phyloP scores from a whole-genome alignment of 1,140 invertebrate genomes.

The Papilio polyxenes region DNA sequence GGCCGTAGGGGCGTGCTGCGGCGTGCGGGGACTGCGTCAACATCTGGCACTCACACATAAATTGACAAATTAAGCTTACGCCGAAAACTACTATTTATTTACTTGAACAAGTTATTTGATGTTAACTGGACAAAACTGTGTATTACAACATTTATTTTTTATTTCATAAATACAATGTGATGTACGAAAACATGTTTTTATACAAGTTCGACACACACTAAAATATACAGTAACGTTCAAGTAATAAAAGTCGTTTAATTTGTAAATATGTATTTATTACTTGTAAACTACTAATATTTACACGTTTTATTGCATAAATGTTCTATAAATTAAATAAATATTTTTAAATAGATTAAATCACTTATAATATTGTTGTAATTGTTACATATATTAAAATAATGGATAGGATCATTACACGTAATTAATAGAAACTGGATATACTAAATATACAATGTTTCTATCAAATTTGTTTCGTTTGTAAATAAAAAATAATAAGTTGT shows the following conservation, averaged over 20 bases:
- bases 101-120: neutral
- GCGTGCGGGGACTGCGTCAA: neutral
- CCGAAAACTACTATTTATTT: neutral
- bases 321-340: neutral
- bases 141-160: too few relatives aligned
- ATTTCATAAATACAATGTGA: too few relatives aligned
- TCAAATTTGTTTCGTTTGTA: neutral
- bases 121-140: neutral
- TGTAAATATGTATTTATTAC: slow-evolving; percentile 7
- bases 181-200: too few relatives aligned
- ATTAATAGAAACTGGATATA: neutral
- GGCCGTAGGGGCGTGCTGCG: neutral
- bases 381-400: neutral
- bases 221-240: too few relatives aligned
- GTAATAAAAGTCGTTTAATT: neutral
- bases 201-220: too few relatives aligned
- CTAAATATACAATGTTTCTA: too few relatives aligned
- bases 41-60: neutral
- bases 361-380: neutral
- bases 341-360: neutral
- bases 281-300: slow-evolving; percentile 2
- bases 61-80: neutral
- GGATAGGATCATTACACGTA: neutral
- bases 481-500: neutral
- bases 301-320: neutral